These are phyloP conservation scores for Teleiodes luculella DNA, from an alignment of 2,888 invertebrate genomes.

Conservation along the genomic window DNA sequence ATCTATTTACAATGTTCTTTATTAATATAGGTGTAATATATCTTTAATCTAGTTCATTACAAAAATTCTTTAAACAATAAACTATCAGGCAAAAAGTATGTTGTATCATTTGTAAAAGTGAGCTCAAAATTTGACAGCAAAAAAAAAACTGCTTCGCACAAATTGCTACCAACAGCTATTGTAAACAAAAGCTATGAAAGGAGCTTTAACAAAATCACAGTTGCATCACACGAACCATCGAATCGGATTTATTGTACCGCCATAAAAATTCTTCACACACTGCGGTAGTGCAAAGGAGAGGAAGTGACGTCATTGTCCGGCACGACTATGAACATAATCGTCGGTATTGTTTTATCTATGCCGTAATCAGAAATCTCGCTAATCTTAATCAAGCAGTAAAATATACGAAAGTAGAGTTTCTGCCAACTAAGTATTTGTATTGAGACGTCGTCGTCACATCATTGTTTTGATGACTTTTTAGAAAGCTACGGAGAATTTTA, in stretches of 20 bases:
- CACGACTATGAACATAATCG: background rate
- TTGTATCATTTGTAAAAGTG: too few relatives aligned
- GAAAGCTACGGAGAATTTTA: too few relatives aligned
- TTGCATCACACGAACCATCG: conserved; percentile 13
- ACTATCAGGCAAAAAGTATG: too few relatives aligned
- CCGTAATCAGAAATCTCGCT: background rate
- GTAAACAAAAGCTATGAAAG: background rate
- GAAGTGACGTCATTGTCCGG: conserved; percentile 20
- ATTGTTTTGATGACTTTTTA: too few relatives aligned
- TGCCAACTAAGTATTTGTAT: background rate
- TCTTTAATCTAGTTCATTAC: too few relatives aligned
- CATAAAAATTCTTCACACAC: conserved; percentile 24
- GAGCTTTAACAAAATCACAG: background rate
- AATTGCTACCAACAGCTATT: background rate
- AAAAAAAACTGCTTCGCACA: too few relatives aligned
- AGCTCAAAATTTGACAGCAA: too few relatives aligned
- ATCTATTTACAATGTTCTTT: too few relatives aligned
- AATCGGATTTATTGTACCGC: conserved; percentile 22
- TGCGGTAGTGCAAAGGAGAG: conserved; percentile 13
- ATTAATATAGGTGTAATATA: too few relatives aligned
- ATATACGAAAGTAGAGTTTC: background rate
- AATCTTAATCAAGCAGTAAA: background rate
- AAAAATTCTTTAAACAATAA: too few relatives aligned
- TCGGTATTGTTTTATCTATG: background rate
- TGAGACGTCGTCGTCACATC: too few relatives aligned